These are phyloP conservation scores for Haliaeetus leucogaster DNA, from an alignment of 2,113 vertebrate species.

Conservation along the genomic window DNA sequence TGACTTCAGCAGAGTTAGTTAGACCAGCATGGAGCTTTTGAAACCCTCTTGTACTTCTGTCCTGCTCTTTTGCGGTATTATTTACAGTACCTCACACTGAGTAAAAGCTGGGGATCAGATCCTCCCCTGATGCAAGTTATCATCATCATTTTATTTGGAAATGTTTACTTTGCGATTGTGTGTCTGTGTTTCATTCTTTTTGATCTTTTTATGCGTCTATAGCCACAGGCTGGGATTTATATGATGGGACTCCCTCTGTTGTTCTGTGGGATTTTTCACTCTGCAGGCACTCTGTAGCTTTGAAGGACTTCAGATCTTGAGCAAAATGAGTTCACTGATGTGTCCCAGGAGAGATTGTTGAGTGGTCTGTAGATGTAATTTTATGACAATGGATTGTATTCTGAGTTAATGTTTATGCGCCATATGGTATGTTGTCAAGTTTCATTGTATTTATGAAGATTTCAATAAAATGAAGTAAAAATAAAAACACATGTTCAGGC, in stretches of 20 bases:
- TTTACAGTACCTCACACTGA: not conserved
- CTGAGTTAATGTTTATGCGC: constrained; percentile 32
- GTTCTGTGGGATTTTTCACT: constrained; percentile 8
- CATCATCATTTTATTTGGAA: not conserved
- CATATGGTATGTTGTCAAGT: constrained; percentile 43
- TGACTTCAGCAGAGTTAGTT: not conserved
- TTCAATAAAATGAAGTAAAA: constrained; percentile 4
- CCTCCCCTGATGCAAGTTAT: not conserved
- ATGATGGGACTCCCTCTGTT: not conserved
- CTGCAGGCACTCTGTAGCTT: not conserved
- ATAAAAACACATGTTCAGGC: constrained; percentile 17
- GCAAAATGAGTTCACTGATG: constrained; percentile 22
- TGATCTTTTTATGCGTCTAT: not conserved
- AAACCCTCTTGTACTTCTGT: not conserved
- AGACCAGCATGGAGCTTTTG: not conserved
- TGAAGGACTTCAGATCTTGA: constrained; percentile 40
- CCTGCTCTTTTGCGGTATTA: not conserved
- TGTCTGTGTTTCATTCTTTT: not conserved
- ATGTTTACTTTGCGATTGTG: not conserved
- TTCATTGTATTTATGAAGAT: constrained; percentile 25
- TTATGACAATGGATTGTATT: constrained; percentile 13
- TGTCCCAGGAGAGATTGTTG: constrained; percentile 27
- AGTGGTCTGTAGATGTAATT: not conserved
- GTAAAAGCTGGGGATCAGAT: not conserved
- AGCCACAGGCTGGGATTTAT: constrained; percentile 7